Evolutionary conservation across 2,113 vertebrate species (phyloP).

Genomic region (Petrocephalus zakoni): DNA sequence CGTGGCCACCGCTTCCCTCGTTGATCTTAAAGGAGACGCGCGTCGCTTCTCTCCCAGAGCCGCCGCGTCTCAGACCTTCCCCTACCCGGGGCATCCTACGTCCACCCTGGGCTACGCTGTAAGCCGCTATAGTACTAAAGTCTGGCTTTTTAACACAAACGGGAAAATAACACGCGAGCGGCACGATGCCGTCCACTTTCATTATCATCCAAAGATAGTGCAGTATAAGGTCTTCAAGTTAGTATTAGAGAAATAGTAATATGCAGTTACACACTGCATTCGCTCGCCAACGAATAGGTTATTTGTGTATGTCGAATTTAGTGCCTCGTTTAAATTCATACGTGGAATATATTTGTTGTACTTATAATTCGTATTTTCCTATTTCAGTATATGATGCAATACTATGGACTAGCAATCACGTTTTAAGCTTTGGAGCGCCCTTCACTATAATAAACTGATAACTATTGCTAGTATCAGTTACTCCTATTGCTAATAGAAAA

Average conservation of each 20-base stretch:
- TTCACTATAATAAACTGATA: neutral
- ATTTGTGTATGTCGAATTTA: neutral
- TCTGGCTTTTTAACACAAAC: neutral
- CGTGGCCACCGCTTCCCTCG: conserved; percentile 26
- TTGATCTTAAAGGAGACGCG: conserved; percentile 25
- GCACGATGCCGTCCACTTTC: neutral
- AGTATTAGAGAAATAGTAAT: neutral
- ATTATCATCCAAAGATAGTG: neutral
- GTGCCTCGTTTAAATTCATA: neutral
- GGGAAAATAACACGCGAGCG: neutral
- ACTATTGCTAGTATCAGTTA: neutral
- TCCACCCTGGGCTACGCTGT: neutral
- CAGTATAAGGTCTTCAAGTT: neutral
- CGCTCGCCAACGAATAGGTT: neutral
- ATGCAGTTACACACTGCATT: neutral
- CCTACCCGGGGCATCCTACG: neutral
- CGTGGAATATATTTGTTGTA: neutral
- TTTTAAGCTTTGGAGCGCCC: neutral
- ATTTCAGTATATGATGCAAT: neutral
- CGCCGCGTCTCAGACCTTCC: neutral
- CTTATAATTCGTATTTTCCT: neutral
- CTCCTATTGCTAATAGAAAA: too few relatives aligned
- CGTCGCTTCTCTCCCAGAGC: neutral
- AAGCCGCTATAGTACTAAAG: neutral
- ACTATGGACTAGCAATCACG: neutral